phyloP scores from a whole-genome alignment of 2,797 vertebrate genomes.

The Xenops minutus region DNA sequence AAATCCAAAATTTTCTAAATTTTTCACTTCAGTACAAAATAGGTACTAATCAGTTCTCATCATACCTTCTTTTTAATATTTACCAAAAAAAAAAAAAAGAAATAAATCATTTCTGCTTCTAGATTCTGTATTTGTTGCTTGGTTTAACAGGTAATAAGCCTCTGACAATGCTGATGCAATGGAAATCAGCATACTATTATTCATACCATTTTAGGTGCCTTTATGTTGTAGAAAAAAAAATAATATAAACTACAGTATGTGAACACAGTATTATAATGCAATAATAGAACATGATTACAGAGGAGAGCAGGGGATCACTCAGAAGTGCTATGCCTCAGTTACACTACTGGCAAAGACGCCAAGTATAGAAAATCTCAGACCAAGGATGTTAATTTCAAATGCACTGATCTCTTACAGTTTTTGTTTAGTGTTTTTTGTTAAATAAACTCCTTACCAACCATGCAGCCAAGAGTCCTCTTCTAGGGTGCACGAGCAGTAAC shows the following conservation, averaged over 20 bases:
- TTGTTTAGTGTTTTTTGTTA: not conserved
- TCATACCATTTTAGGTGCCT: not conserved
- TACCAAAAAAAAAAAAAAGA: fast-evolving
- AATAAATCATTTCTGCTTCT: not conserved
- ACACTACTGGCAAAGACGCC: not conserved
- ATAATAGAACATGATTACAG: not conserved
- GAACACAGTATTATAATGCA: not conserved
- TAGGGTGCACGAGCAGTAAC: not conserved
- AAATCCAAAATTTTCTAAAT: not conserved
- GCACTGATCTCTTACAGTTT: not conserved
- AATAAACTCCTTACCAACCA: not conserved
- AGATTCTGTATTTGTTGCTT: fast-evolving
- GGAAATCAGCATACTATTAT: not conserved
- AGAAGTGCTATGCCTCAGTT: not conserved
- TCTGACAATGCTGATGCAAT: not conserved
- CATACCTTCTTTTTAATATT: not conserved
- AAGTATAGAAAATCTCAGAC: not conserved
- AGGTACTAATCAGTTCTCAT: not conserved
- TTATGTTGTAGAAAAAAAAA: not conserved
- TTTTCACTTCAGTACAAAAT: not conserved
- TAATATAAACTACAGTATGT: not conserved
- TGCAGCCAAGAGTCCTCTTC: not conserved
- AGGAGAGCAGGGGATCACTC: no score
- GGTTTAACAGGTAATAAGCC: not conserved
- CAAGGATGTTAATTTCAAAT: not conserved